These are phyloP conservation scores for Syngnathus typhle DNA, from an alignment of 2,113 vertebrate species.

Conservation along the genomic window DNA sequence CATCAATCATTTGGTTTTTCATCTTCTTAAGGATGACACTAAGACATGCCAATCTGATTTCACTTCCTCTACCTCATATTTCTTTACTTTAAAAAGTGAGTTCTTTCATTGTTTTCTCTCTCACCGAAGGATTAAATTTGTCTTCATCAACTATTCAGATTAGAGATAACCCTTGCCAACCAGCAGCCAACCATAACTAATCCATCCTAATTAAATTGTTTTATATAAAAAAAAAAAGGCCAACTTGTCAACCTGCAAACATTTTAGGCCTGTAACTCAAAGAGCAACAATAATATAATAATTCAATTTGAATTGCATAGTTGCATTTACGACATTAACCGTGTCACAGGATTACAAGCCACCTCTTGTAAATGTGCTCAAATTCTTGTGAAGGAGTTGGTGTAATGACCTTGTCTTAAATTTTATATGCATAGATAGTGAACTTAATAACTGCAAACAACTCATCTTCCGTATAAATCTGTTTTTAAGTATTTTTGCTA, in stretches of 20 bases:
- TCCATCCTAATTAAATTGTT: conserved; percentile 20
- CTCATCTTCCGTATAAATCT: neutral
- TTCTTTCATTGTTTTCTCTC: conserved; percentile 11
- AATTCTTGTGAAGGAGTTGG: neutral
- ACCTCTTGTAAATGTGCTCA: conserved; percentile 11
- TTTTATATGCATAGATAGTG: neutral
- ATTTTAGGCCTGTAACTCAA: conserved; percentile 36
- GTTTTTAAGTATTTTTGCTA: conserved; percentile 1
- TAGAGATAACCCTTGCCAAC: conserved; percentile 37
- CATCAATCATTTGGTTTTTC: conserved; percentile 22
- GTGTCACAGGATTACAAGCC: conserved; percentile 20
- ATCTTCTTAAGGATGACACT: conserved; percentile 17
- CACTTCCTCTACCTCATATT: conserved; percentile 12
- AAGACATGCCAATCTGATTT: conserved; percentile 28
- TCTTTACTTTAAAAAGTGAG: conserved; percentile 13
- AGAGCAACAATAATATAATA: conserved; percentile 17
- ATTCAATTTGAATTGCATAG: conserved; percentile 34
- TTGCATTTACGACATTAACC: conserved; percentile 32
- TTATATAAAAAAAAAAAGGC: no score
- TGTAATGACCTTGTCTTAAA: conserved; percentile 19
- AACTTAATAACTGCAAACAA: conserved; percentile 3
- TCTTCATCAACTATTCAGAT: conserved; percentile 37
- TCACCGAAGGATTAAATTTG: conserved; percentile 10
- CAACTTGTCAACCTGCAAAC: neutral
- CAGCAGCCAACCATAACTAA: conserved; percentile 35